Percentiles rank a stretch among this genome's conserved stretches.
These are phyloP conservation scores for Pelvicachromis taeniatus DNA, from an alignment of 2,113 vertebrate species.

Conservation along the genomic window DNA sequence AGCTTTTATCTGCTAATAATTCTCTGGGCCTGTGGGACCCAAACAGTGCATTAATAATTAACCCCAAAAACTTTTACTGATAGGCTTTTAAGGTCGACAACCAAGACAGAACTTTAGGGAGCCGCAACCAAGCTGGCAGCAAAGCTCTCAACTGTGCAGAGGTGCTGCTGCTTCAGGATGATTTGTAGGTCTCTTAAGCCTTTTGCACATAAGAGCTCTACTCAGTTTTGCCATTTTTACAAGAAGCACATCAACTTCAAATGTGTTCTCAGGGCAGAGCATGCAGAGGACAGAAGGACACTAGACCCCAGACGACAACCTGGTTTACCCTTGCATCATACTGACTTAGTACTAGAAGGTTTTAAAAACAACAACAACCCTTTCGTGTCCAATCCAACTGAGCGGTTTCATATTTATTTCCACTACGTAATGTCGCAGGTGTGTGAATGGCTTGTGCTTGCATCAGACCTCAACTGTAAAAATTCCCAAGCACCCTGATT, in stretches of 20 bases:
- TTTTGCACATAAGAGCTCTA: not conserved
- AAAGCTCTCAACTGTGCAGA: not conserved
- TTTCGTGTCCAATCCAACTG: not conserved
- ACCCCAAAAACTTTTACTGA: constrained; percentile 22
- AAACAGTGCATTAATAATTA: constrained; percentile 53
- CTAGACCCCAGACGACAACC: not conserved
- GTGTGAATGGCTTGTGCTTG: not conserved
- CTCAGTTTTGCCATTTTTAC: not conserved
- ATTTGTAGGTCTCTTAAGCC: not conserved
- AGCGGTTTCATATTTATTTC: not conserved
- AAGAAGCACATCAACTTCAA: not conserved
- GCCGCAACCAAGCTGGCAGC: not conserved
- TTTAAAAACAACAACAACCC: not conserved
- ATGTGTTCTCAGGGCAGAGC: not conserved
- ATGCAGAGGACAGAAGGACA: not conserved
- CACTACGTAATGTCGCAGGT: not conserved
- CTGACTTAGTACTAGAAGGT: not conserved
- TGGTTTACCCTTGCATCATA: not conserved
- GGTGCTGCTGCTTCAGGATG: not conserved
- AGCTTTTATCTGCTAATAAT: constrained; percentile 26
- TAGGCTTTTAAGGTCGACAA: constrained; percentile 6
- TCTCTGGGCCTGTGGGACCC: constrained; percentile 11
- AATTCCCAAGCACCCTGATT: not conserved
- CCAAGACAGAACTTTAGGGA: not conserved
- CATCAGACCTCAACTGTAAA: not conserved